Evolutionary conservation across 2,113 vertebrate species (phyloP).

Genomic region (Trochalopteron elliotii): DNA sequence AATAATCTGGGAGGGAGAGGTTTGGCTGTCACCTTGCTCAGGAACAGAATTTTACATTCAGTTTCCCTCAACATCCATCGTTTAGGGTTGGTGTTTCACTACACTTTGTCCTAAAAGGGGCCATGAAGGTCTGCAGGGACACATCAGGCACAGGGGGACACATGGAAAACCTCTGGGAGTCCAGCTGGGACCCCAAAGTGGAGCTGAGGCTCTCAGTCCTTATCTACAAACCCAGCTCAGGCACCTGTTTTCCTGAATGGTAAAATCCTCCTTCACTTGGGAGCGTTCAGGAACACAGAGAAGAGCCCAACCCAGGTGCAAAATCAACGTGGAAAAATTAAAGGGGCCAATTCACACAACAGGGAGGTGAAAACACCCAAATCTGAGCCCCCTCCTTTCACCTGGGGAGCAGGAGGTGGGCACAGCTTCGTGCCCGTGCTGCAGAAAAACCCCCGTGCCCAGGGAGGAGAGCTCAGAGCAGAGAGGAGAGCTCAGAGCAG

Average conservation of each 20-base stretch:
- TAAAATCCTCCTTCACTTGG: background rate
- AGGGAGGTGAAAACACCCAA: background rate
- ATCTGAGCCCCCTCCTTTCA: fast-evolving
- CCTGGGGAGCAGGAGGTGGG: background rate
- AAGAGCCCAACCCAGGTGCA: background rate
- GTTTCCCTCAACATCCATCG: background rate
- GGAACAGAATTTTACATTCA: background rate
- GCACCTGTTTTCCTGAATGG: background rate
- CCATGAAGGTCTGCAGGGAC: background rate
- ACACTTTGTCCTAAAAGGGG: background rate
- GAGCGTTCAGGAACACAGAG: background rate
- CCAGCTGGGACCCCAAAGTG: background rate
- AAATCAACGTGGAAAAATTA: background rate
- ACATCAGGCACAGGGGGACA: background rate
- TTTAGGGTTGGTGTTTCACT: background rate
- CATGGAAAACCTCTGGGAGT: background rate
- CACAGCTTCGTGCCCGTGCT: background rate
- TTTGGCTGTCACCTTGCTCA: background rate
- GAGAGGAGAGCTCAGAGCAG: background rate
- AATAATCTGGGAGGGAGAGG: background rate
- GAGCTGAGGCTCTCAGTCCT: background rate
- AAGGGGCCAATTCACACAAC: fast-evolving
- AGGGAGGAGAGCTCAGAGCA: too few species aligned
- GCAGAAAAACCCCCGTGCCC: background rate
- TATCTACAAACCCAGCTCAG: background rate